These are phyloP conservation scores for Lottia scabra DNA, from an alignment of 2,888 invertebrate genomes.

Conservation along the genomic window DNA sequence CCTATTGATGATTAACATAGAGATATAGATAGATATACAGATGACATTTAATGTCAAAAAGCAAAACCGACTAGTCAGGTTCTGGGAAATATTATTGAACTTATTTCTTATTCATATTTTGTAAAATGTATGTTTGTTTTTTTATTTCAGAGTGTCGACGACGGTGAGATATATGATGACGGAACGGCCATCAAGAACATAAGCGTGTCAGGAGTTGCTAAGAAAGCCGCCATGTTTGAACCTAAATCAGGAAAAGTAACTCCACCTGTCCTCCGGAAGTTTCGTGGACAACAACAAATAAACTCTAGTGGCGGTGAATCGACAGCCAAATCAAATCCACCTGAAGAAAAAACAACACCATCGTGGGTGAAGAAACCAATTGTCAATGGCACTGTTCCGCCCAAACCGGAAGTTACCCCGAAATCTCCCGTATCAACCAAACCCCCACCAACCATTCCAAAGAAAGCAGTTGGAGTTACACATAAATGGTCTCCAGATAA, in stretches of 20 bases:
- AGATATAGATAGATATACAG: too few relatives aligned
- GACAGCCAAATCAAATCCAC: neutral
- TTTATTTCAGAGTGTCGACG: neutral
- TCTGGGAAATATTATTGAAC: too few relatives aligned
- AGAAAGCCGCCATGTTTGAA: constrained; percentile 18
- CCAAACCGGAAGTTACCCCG: neutral
- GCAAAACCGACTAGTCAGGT: too few relatives aligned
- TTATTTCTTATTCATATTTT: too few relatives aligned
- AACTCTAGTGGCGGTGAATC: neutral
- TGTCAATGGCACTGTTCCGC: neutral
- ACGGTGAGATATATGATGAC: constrained; percentile 15
- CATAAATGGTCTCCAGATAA: neutral
- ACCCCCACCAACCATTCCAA: neutral
- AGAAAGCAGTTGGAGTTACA: neutral
- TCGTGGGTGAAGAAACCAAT: constrained; percentile 1
- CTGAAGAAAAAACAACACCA: neutral
- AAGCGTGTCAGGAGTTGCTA: constrained; percentile 8
- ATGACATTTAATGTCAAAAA: too few relatives aligned
- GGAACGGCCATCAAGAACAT: constrained; percentile 13
- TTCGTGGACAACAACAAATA: constrained; percentile 4
- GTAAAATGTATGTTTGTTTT: neutral
- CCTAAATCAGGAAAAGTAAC: constrained; percentile 2
- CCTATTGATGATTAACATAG: too few relatives aligned
- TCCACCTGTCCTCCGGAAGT: neutral
- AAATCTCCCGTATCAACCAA: neutral